A percentile compares a stretch with the other conserved stretches of the same genome.
These are phyloP conservation scores for Caenorhabditis sp. DNA, from an alignment of 2,888 invertebrate genomes.

Conservation along the genomic window DNA sequence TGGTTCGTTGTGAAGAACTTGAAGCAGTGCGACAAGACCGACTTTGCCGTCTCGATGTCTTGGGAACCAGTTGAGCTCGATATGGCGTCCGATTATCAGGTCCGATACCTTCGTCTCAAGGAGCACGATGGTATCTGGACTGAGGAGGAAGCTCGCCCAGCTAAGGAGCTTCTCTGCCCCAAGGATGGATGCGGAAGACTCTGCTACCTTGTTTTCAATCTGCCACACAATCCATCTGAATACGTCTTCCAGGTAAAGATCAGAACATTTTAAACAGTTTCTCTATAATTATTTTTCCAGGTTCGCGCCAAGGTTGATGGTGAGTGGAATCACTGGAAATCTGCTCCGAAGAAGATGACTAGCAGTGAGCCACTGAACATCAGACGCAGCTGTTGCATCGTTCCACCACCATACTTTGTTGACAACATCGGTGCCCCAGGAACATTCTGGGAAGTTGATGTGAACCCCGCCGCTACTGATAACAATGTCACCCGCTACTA, in stretches of 20 bases:
- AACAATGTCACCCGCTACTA: conserved; percentile 82
- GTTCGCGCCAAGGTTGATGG: conserved; percentile 81
- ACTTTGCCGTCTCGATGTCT: conserved; percentile 81
- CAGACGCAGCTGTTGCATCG: conserved; percentile 81
- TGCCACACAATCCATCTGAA: conserved; percentile 76
- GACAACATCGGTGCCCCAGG: conserved; percentile 80
- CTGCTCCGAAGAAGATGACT: conserved; percentile 77
- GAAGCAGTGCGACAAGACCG: conserved; percentile 82
- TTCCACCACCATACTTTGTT: conserved; percentile 82
- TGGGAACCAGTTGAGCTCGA: conserved; percentile 82
- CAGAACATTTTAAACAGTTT: no score
- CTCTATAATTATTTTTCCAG: conserved; percentile 55
- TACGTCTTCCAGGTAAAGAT: conserved; percentile 81
- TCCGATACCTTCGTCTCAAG: conserved; percentile 79
- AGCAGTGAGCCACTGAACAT: conserved; percentile 74
- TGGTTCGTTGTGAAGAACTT: conserved; percentile 82
- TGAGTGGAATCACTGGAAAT: conserved; percentile 82
- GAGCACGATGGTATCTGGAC: conserved; percentile 77
- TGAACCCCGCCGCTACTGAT: conserved; percentile 81
- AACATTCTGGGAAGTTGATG: conserved; percentile 79
- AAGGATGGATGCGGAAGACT: conserved; percentile 81
- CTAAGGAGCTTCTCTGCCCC: conserved; percentile 72
- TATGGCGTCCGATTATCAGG: conserved; percentile 81
- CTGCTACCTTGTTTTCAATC: conserved; percentile 83
- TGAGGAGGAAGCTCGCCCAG: conserved; percentile 74